Evolutionary conservation across 2,888 invertebrate genomes (phyloP).

Genomic region (Halocaridina rubra): DNA sequence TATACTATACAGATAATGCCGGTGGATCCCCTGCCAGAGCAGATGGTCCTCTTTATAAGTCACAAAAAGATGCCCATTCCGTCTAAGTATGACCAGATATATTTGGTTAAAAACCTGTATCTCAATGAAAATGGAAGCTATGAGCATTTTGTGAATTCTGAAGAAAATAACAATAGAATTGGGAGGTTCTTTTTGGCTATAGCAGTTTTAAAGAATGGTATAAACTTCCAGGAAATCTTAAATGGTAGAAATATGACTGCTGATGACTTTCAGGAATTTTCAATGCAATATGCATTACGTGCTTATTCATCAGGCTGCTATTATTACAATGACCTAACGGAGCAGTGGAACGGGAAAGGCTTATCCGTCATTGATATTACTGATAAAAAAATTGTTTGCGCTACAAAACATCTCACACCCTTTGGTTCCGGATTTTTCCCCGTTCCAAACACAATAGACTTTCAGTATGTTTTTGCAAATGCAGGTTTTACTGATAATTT

Average conservation of each 20-base stretch:
- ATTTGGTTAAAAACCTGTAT: slow-evolving; percentile 11
- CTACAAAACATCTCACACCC: slow-evolving; percentile 68
- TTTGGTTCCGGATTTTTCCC: slow-evolving; percentile 71
- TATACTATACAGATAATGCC: slow-evolving; percentile 30
- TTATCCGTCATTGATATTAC: slow-evolving; percentile 18
- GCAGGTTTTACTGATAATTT: slow-evolving; percentile 69
- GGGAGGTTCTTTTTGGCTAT: slow-evolving; percentile 48
- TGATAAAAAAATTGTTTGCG: slow-evolving; percentile 29
- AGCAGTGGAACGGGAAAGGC: slow-evolving; percentile 66
- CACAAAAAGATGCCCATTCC: slow-evolving; percentile 51
- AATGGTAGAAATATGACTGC: background rate
- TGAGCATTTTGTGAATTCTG: slow-evolving; percentile 26
- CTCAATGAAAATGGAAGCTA: background rate
- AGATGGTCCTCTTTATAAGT: slow-evolving; percentile 43
- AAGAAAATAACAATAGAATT: slow-evolving; percentile 31
- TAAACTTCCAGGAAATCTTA: background rate
- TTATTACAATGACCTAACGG: slow-evolving; percentile 66
- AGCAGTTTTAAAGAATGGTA: background rate
- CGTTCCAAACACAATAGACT: slow-evolving; percentile 71
- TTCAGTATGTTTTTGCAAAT: slow-evolving; percentile 70
- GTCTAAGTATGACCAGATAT: slow-evolving; percentile 2
- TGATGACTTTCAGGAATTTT: slow-evolving; percentile 19
- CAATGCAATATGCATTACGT: slow-evolving; percentile 67
- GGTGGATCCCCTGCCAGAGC: background rate
- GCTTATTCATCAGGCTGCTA: slow-evolving; percentile 68